Base-by-base conservation (phyloP, 2,888 invertebrate species). In the Bhutanitis thaidina region DNA sequence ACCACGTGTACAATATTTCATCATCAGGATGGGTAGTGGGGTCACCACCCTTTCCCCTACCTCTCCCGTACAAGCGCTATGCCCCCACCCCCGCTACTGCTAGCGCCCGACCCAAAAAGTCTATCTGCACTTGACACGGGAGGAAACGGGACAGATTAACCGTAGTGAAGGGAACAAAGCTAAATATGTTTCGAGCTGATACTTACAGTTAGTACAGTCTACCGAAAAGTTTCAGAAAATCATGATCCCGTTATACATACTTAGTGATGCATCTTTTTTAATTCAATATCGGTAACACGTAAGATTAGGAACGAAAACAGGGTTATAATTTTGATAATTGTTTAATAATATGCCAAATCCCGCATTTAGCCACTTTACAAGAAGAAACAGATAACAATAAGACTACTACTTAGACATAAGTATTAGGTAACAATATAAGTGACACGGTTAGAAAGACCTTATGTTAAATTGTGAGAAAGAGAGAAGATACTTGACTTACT, bases 1-100 rank as follows among this genome's bases (percentile, higher is more conserved):
- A 92, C 92, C 92, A 92, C 92, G 92, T 92, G 92, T 91, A 91
- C 92, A 91, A 92, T 92, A 92, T 92, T 92, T 92, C 92, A 92
- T 92, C 92, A 91, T 92, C 91, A 91, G 90, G 88, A 75, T 85
- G 80, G 82, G 82, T 69, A 79, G 71, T 48, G 60, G 62, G 55
- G 59, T 56, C 60, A 62, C 64, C 58, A 55, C 48, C 58, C 56
- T 20, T 5, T 27, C 27, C 76, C 66, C 77, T 74, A 71, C 62
- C 60, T 62, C 61, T 66, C 59, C 65, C 57, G 48, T 34, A 16
- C 40, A 5, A 30, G 37, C 39, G 37, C 45, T 44, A 40, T 50
- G 20, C 57, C 56, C 62, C 27, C 57, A 54, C 44, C 53, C 45
- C 62, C 45, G 55, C 47, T 27, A 57, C 61, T 54, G 58, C 71